Evolutionary conservation across 2,113 vertebrate genomes (phyloP).

Genomic region (Channa argus): DNA sequence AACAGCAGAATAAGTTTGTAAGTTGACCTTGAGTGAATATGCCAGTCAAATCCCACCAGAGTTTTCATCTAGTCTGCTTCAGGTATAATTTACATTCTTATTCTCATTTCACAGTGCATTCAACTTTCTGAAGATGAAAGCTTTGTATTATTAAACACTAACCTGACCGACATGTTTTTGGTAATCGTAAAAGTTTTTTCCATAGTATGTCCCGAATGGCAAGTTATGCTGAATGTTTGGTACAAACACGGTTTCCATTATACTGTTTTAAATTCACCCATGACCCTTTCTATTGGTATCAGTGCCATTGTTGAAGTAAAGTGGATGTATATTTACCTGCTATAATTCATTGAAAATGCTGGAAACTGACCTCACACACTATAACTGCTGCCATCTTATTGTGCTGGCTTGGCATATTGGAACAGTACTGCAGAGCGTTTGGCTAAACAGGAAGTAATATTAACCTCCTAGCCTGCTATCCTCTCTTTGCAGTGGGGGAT

Average conservation of each 20-base stretch:
- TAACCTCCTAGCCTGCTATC: constrained; percentile 39
- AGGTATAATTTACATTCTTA: neutral
- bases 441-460: constrained; percentile 31
- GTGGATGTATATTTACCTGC: no score
- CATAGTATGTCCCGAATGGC: no score
- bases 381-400: no score
- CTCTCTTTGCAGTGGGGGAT: constrained; percentile 28
- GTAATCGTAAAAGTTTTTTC: no score
- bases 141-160: neutral
- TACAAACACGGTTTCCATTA: no score
- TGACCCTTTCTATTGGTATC: no score
- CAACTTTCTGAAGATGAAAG: neutral
- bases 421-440: constrained; percentile 16
- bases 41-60: neutral
- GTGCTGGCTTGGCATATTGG: neutral
- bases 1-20: neutral
- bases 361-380: no score
- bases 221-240: no score
- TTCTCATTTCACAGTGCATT: neutral
- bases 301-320: no score
- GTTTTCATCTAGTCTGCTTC: neutral
- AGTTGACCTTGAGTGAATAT: neutral
- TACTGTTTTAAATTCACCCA: no score
- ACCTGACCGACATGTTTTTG: no score
- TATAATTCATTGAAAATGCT: no score